Evolutionary conservation across 2,797 vertebrate species (phyloP), one percentile per base, ranked within the genome.

Genomic region (Chaetophractus vellerosus): DNA sequence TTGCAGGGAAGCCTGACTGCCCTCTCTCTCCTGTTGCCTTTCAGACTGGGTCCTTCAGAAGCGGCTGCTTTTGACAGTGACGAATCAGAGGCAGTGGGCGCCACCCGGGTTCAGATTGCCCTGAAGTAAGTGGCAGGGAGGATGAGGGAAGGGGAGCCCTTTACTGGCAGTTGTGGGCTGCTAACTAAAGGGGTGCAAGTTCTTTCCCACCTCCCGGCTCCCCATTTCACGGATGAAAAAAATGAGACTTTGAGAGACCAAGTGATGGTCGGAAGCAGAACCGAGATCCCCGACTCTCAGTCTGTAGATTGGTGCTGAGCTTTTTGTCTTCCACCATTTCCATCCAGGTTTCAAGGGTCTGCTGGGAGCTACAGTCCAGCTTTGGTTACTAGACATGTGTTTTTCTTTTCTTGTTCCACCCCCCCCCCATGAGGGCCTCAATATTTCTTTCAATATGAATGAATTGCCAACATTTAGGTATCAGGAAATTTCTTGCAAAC

Each of bases 31-130:
- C 3, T 93, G 8, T 16, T 96, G 82, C 96, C 74, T 98, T 98
- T 94, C 98, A 99, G 99, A 97, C 97, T 98, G 0, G 98, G 98
- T 86, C 96, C 98, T 31, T 97, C 98, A 2, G 99, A 99, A 98
- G 88, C 95, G 33, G 33, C 97, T 75, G 96, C 99, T 79, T 98
- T 98, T 33, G 98, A 99, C 94, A 96, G 96, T 64, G 98, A 99
- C 0, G 99, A 99, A 80, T 98, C 98, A 2, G 98, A 98, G 84
- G 96, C 97, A 0, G 95, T 52, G 26, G 98, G 98, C 96, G 99
- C 99, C 74, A 97, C 99, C 91, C 99, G 99, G 98, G 98, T 99
- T 96, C 99, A 99, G 97, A 98, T 99, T 76, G 98, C 99, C 68
- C 99, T 99, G 98, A 99, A 99, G 98, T 99, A 98, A 98, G 98